Evolutionary conservation across 2,113 vertebrate species (phyloP).

Genomic region (Salvelinus alpinus): DNA sequence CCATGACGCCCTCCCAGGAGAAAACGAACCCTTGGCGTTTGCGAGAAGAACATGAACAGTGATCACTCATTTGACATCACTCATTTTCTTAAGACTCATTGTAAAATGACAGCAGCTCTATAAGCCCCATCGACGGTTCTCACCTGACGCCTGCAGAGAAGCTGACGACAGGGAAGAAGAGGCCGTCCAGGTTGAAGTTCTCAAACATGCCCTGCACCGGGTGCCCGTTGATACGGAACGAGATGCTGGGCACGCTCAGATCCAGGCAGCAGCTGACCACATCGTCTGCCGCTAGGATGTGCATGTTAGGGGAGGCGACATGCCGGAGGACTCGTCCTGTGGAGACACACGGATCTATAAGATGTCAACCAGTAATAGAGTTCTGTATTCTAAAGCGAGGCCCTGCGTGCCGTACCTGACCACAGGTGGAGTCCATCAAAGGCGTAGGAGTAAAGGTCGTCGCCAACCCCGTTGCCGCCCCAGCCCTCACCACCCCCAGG

Average conservation of each 20-base stretch:
- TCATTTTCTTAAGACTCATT: too few species aligned
- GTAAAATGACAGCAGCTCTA: too few species aligned
- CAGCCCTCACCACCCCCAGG: constrained; percentile 91
- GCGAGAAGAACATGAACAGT: background rate
- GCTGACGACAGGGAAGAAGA: constrained; percentile 90
- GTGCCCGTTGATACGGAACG: constrained; percentile 89
- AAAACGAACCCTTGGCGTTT: constrained; percentile 78
- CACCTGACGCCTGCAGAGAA: constrained; percentile 89
- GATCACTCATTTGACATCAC: background rate
- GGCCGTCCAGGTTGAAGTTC: constrained; percentile 88
- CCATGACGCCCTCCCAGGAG: constrained; percentile 90
- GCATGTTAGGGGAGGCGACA: constrained; percentile 80
- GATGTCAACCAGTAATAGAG: background rate
- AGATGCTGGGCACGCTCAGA: constrained; percentile 88
- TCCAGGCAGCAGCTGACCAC: constrained; percentile 92
- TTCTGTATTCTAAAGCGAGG: background rate
- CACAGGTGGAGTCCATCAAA: constrained; percentile 89
- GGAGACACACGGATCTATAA: constrained; percentile 5
- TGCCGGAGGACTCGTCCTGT: constrained; percentile 83
- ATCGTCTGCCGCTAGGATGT: constrained; percentile 81
- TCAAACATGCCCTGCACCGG: constrained; percentile 94
- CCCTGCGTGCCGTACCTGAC: constrained; percentile 78
- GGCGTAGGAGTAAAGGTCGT: constrained; percentile 89
- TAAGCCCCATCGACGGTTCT: constrained; percentile 29
- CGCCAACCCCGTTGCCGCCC: constrained; percentile 89